phyloP scores from a whole-genome alignment of 2,113 vertebrate genomes.

The Archilochus colubris region DNA sequence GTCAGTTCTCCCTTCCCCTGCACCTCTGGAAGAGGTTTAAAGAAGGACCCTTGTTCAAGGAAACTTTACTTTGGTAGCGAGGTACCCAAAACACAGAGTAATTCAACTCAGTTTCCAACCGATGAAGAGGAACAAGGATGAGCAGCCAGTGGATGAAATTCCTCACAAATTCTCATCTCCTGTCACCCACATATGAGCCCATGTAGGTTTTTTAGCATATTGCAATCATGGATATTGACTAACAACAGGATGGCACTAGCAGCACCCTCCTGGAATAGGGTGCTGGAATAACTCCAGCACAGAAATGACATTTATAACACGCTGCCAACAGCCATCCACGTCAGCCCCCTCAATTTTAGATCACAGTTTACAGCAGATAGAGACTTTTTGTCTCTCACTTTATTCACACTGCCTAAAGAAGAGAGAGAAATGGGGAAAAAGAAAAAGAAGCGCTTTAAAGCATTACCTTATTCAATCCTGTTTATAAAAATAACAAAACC shows the following conservation, averaged over 20 bases:
- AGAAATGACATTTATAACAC: conserved; percentile 30
- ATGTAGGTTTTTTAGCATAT: neutral
- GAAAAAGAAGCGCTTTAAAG: neutral
- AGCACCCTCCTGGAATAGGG: neutral
- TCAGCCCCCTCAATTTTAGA: conserved; percentile 36
- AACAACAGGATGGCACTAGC: fast-evolving
- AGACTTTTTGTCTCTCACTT: conserved; percentile 58
- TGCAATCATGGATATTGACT: neutral
- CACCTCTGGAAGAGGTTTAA: neutral
- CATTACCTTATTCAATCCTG: neutral
- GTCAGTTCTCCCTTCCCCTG: neutral
- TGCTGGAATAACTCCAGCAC: neutral
- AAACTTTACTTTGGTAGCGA: neutral
- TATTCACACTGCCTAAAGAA: conserved; percentile 21
- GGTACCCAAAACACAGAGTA: neutral
- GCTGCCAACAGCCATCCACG: neutral
- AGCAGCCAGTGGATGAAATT: neutral
- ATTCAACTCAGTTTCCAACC: neutral
- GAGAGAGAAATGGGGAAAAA: neutral
- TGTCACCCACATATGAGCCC: neutral
- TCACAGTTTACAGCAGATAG: conserved; percentile 48
- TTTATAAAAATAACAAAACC: neutral
- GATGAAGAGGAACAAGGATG: neutral
- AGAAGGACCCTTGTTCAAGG: neutral
- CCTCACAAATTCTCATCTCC: neutral